Base-by-base conservation (phyloP, 1,140 invertebrate species). In the Drosophila erecta region DNA sequence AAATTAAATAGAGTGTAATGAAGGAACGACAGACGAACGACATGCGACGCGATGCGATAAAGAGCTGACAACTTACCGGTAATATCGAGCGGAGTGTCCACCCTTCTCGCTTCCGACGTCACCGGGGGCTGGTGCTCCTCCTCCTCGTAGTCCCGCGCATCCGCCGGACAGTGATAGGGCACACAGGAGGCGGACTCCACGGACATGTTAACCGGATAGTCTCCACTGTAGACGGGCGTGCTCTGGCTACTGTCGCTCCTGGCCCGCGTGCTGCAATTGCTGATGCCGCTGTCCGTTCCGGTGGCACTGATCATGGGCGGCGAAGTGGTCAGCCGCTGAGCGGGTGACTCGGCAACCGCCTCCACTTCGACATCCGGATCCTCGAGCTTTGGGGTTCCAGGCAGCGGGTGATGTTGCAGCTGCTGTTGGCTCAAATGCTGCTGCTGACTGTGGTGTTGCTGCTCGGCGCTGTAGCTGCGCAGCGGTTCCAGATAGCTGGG, bases 231-330 rank as follows among this genome's bases (percentile, higher is more conserved):
- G 14, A 91, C 78, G 12, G 89, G 89, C 10, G 89, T 91, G 50
- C 89, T 90, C 43, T 91, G 89, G 40, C 84, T 91, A 64, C 89
- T 90, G 50, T 90, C 87, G 53, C 87, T 91, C 11, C 89, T 53
- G 5, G 80, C 89, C 1, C 80, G 64, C 0, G 86, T 90, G 69
- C 90, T 91, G 72, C 87, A 87, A 15, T 81, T 87, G 67, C 90
- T 91, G 62, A 91, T 90, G 51, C 90, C 90, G 43, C 90, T 91
- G 53, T 91, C 90, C 7, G 90, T 91, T 37, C 90, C 90, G 3
- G 90, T 91, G 72, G 89, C 89, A 49, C 89, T 91, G 44, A 90
- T 91, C 60, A 91, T 40, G 2, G 89, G 89, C 17, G 89, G 89
- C 27, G 89, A 91, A 4, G 85, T 89, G 40, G 86, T 84, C 15